Base-by-base conservation (phyloP, 1,140 invertebrate species). In the Acromyrmex charruanus region DNA sequence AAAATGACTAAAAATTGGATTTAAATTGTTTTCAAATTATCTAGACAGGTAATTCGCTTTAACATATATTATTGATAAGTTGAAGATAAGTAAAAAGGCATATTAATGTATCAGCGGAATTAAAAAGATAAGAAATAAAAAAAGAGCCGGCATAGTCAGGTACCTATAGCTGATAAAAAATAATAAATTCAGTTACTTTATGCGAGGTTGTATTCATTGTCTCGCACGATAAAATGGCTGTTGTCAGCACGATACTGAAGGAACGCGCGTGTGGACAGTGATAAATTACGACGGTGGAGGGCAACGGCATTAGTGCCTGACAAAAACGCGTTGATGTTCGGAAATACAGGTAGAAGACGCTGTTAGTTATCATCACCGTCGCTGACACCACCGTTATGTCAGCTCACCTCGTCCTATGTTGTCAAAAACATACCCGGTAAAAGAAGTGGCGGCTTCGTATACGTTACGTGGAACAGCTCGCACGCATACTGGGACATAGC, bases 281-380 rank as follows among this genome's bases (percentile, higher is more conserved):
- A 84, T 84, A 89, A 88, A 89, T 89, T 79, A 71, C 75, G 31
- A 2, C 53, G 65, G 49, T 28, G 74, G 31, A 79, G 77, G 59
- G 88, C 58, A 71, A 55, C 21, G 35, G 58, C 69, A 72, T 87
- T 88, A 87, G 65, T 87, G 77, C 31, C 65, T 55, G 51, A 77
- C 84, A 86, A 86, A 84, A 89, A 89, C 75, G 35, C 74, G 49
- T 3, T 85, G 87, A 88, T 89, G 88, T 81, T 66, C 72, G 53
- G 39, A 72, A 71, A 89, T 89, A 81, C 77, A 89, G 82, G 79
- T 63, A 51, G 55, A 61, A 89, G 88, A 88, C 86, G 82, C 82
- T 85, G 82, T 66, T 85, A 39, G 80, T 85, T 85, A 85, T 85
- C 69, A 89, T 72, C 66, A 63, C 53, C n/a, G 53, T n/a, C 31